A percentile compares a stretch with the other conserved stretches of the same genome.
Evolutionary conservation across 2,113 vertebrate genomes (phyloP).

Genomic region (Epinephelus moara): DNA sequence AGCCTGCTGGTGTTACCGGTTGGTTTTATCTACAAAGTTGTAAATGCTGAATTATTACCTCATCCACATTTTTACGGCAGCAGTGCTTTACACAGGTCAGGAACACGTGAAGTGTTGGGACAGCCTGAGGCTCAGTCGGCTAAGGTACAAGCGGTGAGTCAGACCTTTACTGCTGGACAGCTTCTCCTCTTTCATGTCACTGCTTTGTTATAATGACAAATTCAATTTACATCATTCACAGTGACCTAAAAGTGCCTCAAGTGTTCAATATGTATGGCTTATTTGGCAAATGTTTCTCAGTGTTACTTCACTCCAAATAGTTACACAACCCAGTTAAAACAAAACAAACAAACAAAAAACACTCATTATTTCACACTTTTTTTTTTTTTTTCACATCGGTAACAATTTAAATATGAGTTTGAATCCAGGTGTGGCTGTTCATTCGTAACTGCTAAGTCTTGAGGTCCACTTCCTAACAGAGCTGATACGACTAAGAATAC

Average conservation of each 20-base stretch:
- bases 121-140: background rate
- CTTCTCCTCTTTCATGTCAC: background rate
- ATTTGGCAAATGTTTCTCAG: slow-evolving; percentile 13
- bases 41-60: background rate
- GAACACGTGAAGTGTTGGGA: background rate
- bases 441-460: background rate
- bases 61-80: background rate
- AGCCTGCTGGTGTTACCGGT: background rate
- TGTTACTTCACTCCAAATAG: background rate
- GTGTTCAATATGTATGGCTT: slow-evolving; percentile 16
- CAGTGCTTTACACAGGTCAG: slow-evolving; percentile 2
- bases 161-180: background rate
- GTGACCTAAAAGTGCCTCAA: slow-evolving; percentile 23
- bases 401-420: background rate
- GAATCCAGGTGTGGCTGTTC: background rate
- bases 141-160: background rate
- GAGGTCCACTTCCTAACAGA: slow-evolving; percentile 1
- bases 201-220: background rate
- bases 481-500: background rate
- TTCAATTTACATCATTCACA: background rate
- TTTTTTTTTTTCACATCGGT: background rate
- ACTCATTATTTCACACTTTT: background rate
- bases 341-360: background rate
- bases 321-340: background rate
- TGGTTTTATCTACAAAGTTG: background rate